Conservation (phyloP, 1,140 invertebrate species). For the Aleiodes sp. region DNA sequence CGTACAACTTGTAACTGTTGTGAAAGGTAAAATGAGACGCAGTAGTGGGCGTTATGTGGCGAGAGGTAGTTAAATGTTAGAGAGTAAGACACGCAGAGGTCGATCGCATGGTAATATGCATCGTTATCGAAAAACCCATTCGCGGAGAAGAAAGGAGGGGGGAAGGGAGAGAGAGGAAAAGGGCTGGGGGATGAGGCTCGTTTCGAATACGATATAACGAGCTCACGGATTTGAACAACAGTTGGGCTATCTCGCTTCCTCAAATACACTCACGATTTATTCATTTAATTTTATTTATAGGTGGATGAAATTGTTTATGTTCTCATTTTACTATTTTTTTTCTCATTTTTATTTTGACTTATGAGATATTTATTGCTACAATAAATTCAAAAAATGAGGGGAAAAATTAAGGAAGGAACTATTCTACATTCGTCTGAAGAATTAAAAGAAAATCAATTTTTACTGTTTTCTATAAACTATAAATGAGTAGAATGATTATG, state of each 20-base stretch:
- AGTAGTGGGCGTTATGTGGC: slow-evolving; percentile 14
- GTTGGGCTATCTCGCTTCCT: slow-evolving; percentile 10
- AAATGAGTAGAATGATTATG: no score
- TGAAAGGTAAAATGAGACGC: no score
- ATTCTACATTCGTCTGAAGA: no score
- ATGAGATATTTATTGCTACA: background rate
- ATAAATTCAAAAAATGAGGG: no score
- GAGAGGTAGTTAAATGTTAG: slow-evolving; percentile 1
- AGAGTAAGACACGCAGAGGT: slow-evolving; percentile 13
- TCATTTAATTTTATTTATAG: slow-evolving; percentile 17
- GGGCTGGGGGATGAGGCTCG: background rate
- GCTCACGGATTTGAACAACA: background rate
- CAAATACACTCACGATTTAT: slow-evolving; percentile 12
- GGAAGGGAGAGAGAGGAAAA: background rate
- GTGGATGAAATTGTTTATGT: background rate
- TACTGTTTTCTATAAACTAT: no score
- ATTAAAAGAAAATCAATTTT: no score
- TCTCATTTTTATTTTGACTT: no score
- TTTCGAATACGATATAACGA: slow-evolving; percentile 8
- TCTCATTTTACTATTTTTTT: background rate
- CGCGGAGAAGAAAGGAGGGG: background rate
- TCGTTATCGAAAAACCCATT: slow-evolving; percentile 13
- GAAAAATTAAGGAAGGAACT: no score
- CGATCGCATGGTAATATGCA: slow-evolving; percentile 17
- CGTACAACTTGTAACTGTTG: no score